These are phyloP conservation scores for Magallana gigas DNA, from an alignment of 1,140 invertebrate genomes.

Conservation along the genomic window DNA sequence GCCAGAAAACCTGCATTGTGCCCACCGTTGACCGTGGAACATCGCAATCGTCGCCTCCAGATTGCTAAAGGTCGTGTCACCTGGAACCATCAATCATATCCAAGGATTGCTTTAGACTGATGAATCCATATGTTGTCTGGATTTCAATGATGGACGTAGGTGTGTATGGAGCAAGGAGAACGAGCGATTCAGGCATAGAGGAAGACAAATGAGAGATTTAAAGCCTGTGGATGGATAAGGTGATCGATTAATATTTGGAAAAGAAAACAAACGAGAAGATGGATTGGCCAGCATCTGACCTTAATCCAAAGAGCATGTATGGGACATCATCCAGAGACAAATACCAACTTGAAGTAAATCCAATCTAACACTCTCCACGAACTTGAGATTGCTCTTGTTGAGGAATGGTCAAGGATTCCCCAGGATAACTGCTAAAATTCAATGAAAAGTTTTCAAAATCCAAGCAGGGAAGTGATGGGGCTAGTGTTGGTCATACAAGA, in stretches of 20 bases:
- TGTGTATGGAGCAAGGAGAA: conserved; percentile 38
- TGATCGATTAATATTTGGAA: background rate
- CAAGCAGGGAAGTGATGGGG: background rate
- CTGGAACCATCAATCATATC: background rate
- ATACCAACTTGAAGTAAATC: background rate
- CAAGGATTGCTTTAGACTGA: conserved; percentile 39
- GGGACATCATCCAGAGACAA: background rate
- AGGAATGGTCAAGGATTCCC: conserved; percentile 25
- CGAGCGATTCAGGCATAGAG: background rate
- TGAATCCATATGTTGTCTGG: conserved; percentile 49
- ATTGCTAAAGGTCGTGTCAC: conserved; percentile 12
- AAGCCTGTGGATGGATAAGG: no score
- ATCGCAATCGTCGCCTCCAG: conserved; percentile 29
- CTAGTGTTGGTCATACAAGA: background rate
- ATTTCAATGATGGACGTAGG: conserved; percentile 38
- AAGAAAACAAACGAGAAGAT: background rate
- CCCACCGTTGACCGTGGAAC: conserved; percentile 4
- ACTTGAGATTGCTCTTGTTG: background rate
- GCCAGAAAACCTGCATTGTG: background rate
- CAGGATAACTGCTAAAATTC: background rate
- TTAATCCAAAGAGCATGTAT: background rate
- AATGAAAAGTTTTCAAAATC: background rate
- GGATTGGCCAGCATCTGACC: background rate
- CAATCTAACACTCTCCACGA: background rate
- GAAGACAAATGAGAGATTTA: background rate